phyloP scores from a whole-genome alignment of 2,888 invertebrate species.

The Drosophila subquinaria region DNA sequence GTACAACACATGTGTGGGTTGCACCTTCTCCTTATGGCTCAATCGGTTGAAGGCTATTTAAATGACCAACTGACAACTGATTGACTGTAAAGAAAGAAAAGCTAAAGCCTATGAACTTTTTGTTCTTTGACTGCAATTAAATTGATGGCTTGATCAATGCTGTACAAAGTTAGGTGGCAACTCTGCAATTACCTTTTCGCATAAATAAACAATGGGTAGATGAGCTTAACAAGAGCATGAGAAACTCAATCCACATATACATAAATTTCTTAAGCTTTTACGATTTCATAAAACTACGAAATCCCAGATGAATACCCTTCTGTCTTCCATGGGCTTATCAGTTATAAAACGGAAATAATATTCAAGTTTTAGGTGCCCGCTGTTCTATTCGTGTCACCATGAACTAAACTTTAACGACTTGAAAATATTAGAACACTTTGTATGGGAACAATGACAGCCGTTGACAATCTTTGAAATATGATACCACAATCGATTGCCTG shows the following conservation, averaged over 20 bases:
- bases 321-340: conserved; percentile 9
- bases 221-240: neutral
- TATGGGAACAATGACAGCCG: conserved; percentile 64
- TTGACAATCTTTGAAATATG: conserved; percentile 76
- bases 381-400: conserved; percentile 19
- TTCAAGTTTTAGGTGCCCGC: conserved; percentile 36
- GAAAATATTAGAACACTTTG: conserved; percentile 66
- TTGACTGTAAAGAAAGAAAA: neutral
- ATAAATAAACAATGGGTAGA: neutral
- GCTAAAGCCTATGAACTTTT: neutral
- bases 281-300: neutral
- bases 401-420: conserved; percentile 55
- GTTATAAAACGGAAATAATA: conserved; percentile 37
- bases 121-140: neutral
- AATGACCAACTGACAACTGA: neutral
- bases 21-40: conserved; percentile 8
- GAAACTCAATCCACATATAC: conserved; percentile 6
- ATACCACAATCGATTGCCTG: conserved; percentile 51
- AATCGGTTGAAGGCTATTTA: conserved; percentile 13
- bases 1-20: conserved; percentile 2
- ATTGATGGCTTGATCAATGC: neutral
- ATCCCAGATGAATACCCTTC: conserved; percentile 6
- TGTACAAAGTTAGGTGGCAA: neutral
- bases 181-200: neutral
- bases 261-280: neutral